Percentiles rank a stretch among this genome's conserved stretches.
Conservation (phyloP, 2,888 invertebrate genomes). For the Dolichopus griseipennis region DNA sequence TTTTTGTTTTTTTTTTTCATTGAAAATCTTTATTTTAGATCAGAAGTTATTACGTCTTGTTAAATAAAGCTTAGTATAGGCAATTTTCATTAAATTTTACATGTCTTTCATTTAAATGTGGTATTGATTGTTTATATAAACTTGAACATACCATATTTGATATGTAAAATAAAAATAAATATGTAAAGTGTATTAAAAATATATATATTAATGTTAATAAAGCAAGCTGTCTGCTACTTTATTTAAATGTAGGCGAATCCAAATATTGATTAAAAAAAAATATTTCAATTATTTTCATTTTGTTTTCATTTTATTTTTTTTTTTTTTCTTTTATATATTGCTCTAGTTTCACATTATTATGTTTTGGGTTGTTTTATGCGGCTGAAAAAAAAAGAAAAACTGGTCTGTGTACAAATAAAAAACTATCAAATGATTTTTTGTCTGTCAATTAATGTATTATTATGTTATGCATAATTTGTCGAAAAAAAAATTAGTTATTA, state of each 20-base stretch:
- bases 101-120: neutral
- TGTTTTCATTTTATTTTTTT: neutral
- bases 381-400: neutral
- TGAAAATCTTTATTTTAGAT: neutral
- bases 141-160: constrained; percentile 4
- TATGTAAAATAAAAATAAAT: neutral
- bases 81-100: neutral
- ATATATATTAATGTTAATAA: neutral
- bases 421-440: too few species aligned
- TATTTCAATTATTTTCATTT: neutral
- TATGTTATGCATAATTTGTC: too few species aligned
- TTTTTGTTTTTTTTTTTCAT: neutral
- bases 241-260: constrained; percentile 2
- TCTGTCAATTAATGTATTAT: too few species aligned
- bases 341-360: neutral
- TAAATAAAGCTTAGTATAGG: neutral
- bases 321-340: neutral
- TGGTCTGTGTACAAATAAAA: neutral
- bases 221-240: neutral
- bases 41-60: neutral
- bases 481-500: too few species aligned
- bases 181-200: too few species aligned
- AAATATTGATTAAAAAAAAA: neutral
- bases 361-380: neutral
- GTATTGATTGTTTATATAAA: neutral